Conservation (phyloP, 1,140 invertebrate genomes). For the Copidosoma floridanum region DNA sequence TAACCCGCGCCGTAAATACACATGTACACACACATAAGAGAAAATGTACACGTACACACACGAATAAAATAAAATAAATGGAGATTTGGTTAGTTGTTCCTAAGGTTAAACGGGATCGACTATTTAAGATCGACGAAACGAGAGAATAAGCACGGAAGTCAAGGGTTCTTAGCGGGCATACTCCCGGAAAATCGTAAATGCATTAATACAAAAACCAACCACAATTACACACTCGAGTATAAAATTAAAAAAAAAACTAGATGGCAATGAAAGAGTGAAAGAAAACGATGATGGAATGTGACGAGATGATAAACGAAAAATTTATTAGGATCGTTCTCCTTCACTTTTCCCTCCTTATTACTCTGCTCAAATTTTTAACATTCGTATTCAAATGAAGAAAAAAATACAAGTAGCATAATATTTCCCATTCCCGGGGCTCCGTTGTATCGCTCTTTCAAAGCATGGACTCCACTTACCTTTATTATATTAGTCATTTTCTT, state of each 20-base stretch:
- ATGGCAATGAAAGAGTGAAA: too few species aligned
- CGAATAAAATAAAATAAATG: conserved; percentile 30
- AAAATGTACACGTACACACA: conserved; percentile 34
- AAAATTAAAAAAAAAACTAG: conserved; percentile 18
- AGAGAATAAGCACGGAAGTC: conserved; percentile 7
- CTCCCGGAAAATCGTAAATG: conserved; percentile 4
- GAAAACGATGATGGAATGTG: conserved; percentile 3
- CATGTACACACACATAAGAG: conserved; percentile 26
- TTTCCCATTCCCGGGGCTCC: conserved; percentile 23
- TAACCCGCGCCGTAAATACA: conserved; percentile 33
- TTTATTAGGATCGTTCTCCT: conserved; percentile 24
- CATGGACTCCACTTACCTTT: conserved; percentile 27
- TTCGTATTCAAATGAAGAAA: conserved; percentile 14
- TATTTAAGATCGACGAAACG: conserved; percentile 15
- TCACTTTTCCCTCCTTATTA: conserved; percentile 10
- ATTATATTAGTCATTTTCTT: conserved; percentile 27
- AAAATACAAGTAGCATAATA: conserved; percentile 9
- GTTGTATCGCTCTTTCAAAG: conserved; percentile 27
- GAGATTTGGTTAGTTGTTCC: conserved; percentile 55
- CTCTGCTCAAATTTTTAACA: conserved; percentile 24
- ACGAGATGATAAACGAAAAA: not conserved
- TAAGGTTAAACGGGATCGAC: conserved; percentile 48
- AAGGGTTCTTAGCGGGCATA: conserved; percentile 4
- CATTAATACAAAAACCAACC: not conserved
- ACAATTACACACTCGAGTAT: conserved; percentile 15